A percentile compares a stretch with the other conserved stretches of the same genome.
These are phyloP conservation scores for Drosophila athabasca DNA, from an alignment of 1,140 invertebrate genomes.

Conservation along the genomic window DNA sequence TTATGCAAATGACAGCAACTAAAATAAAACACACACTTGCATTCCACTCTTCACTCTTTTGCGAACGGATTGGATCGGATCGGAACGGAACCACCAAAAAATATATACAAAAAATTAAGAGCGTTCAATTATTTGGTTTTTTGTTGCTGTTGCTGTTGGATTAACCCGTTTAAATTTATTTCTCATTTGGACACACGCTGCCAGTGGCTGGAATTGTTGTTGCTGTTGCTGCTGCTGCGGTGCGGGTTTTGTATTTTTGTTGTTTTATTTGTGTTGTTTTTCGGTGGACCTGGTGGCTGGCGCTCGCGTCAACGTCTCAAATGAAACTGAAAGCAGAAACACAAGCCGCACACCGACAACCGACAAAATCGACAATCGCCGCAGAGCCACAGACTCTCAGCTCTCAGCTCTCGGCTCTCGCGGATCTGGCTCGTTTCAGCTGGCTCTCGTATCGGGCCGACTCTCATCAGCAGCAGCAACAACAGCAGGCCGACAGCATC, in stretches of 20 bases:
- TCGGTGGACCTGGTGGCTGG: constrained; percentile 42
- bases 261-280: constrained; percentile 30
- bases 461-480: constrained; percentile 18
- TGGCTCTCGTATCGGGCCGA: constrained; percentile 10
- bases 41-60: constrained; percentile 45
- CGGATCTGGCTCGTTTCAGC: constrained; percentile 12
- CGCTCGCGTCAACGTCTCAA: constrained; percentile 76
- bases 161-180: constrained; percentile 62
- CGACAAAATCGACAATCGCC: too few relatives aligned
- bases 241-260: constrained; percentile 21
- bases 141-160: constrained; percentile 28
- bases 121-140: constrained; percentile 31
- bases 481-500: neutral
- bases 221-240: constrained; percentile 10
- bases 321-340: constrained; percentile 80
- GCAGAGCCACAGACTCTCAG: constrained; percentile 8
- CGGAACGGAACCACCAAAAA: constrained; percentile 12
- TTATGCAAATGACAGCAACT: constrained; percentile 64
- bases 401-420: constrained; percentile 19
- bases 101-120: constrained; percentile 26
- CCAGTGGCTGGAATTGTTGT: constrained; percentile 26
- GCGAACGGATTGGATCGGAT: neutral
- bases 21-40: constrained; percentile 39
- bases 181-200: constrained; percentile 52
- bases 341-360: constrained; percentile 37